Base-by-base conservation (phyloP, 2,888 invertebrate genomes). In the Lysandra bellargus region DNA sequence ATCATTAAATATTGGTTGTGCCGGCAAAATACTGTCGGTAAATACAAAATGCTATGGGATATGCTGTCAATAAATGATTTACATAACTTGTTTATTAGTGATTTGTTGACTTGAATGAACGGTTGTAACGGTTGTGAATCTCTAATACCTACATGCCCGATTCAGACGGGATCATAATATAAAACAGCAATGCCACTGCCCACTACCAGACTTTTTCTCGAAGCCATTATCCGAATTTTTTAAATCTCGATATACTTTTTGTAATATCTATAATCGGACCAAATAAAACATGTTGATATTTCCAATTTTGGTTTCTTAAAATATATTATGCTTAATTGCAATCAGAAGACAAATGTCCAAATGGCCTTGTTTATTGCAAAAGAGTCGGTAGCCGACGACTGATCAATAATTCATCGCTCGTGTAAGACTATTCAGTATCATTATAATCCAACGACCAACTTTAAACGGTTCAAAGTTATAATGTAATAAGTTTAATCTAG, bases 21-120 rank as follows among this genome's bases (percentile, higher is more conserved):
- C 69, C 69, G 69, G 9, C 64, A 30, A 64, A 64, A 64, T 64
- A 64, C 64, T 64, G 30, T 64, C 64, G 64, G 64, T 64, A 64
- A 64, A 64, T 9, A 61, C 64, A 64, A 30, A 64, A 64, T 64
- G 64, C 64, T 57, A 17, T 14, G 17, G 14, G 57, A 57, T 53
- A 53, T 64, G 2, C 3, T 64, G 64, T 64, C 64, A 64, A 64
- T 64, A 30, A 64, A 64, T 23, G 12, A 30, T 64, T 64, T 64
- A 64, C 64, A 64, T 64, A 64, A 30, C 64, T 64, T 64, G 64
- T 64, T 64, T 64, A 4, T 64, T 30, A 4, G 30, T 4, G 64
- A 64, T 64, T 64, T 61, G 23, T n/a, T 61, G 61, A 61, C 23
- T 61, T 64, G 12, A 7, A 4, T 64, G 30, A 23, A 9, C 30